A percentile compares a stretch with the other conserved stretches of the same genome.
Conservation (phyloP, 2,888 invertebrate genomes). For the Peribatodes rhomboidaria region DNA sequence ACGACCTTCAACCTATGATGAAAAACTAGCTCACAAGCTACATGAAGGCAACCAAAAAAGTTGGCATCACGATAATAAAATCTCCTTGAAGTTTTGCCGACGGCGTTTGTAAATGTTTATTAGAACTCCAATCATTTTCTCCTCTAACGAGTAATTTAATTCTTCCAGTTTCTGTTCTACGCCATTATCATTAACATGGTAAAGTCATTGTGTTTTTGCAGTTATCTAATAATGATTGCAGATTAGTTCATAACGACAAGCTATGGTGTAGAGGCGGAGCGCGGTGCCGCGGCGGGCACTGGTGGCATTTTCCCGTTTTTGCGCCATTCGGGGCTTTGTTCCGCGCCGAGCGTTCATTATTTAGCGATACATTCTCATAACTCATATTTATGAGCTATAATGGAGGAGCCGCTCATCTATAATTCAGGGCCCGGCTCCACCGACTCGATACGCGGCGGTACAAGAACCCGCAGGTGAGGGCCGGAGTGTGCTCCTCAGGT, state of each 20-base stretch:
- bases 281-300: slow-evolving; percentile 7
- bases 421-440: slow-evolving; percentile 31
- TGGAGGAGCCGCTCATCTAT: slow-evolving; percentile 46
- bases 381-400: slow-evolving; percentile 49
- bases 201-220: slow-evolving; percentile 11
- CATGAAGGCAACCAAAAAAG: not conserved
- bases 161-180: not conserved
- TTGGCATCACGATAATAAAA: not conserved
- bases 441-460: not conserved
- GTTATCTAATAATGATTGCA: slow-evolving; percentile 11
- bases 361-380: slow-evolving; percentile 53
- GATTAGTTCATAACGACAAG: not conserved
- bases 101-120: slow-evolving; percentile 3
- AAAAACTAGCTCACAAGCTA: not conserved
- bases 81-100: not conserved
- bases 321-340: slow-evolving; percentile 36
- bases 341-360: slow-evolving; percentile 46
- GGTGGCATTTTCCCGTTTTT: slow-evolving; percentile 34
- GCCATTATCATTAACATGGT: slow-evolving; percentile 6
- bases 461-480: not conserved
- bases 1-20: no score
- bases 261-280: not conserved
- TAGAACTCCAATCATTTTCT: slow-evolving; percentile 13
- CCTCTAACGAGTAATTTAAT: slow-evolving; percentile 9
- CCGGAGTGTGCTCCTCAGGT: slow-evolving; percentile 14